A percentile compares a stretch with the other conserved stretches of the same genome.
These are phyloP conservation scores for Actias luna DNA, from an alignment of 2,888 invertebrate species.

Conservation along the genomic window DNA sequence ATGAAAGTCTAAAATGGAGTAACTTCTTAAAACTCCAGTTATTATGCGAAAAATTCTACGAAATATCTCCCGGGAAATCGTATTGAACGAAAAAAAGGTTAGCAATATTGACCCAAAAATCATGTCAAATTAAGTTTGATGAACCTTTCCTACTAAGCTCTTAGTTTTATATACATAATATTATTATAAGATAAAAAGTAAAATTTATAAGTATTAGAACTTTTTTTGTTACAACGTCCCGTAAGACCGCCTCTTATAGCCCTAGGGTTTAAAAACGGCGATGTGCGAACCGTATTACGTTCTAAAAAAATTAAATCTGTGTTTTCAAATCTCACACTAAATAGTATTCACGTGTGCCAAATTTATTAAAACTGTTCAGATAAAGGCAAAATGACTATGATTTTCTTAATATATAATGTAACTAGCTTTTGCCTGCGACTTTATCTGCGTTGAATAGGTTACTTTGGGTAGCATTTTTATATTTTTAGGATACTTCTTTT, in stretches of 20 bases:
- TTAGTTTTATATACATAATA: neutral
- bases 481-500: too few relatives aligned
- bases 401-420: too few relatives aligned
- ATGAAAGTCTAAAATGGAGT: slow-evolving; percentile 37
- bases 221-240: neutral
- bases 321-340: too few relatives aligned
- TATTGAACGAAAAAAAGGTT: slow-evolving; percentile 41
- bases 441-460: too few relatives aligned
- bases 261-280: too few relatives aligned
- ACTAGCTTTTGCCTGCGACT: too few relatives aligned
- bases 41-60: slow-evolving; percentile 44
- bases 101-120: slow-evolving; percentile 36
- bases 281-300: too few relatives aligned
- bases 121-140: slow-evolving; percentile 20
- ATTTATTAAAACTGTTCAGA: too few relatives aligned
- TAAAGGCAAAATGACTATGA: too few relatives aligned
- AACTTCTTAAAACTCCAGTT: slow-evolving; percentile 43
- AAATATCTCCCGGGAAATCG: slow-evolving; percentile 49
- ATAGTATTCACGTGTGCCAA: too few relatives aligned
- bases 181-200: neutral
- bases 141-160: neutral
- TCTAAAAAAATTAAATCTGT: too few relatives aligned
- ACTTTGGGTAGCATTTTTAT: too few relatives aligned
- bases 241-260: neutral
- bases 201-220: neutral